These are phyloP conservation scores for Scotopteryx bipunctaria DNA, from an alignment of 2,888 invertebrate species.

Conservation along the genomic window DNA sequence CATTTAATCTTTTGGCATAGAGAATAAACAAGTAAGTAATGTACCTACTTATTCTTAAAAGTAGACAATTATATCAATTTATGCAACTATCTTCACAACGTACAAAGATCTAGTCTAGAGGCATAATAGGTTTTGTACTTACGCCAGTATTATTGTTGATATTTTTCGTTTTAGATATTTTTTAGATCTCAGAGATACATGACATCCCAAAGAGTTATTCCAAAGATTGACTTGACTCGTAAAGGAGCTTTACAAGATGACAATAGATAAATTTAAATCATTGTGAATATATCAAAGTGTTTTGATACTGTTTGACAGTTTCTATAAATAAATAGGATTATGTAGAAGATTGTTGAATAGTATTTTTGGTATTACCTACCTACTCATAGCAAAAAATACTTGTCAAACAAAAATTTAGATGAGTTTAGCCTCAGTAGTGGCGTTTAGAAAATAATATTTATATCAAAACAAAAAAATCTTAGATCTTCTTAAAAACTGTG, in stretches of 20 bases:
- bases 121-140: slow-evolving; percentile 31
- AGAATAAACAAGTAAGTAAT: not conserved
- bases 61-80: slow-evolving; percentile 9
- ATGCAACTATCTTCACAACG: slow-evolving; percentile 17
- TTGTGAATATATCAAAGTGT: slow-evolving; percentile 44
- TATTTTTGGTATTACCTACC: slow-evolving; percentile 14
- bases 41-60: slow-evolving; percentile 9
- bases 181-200: slow-evolving; percentile 59
- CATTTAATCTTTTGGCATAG: not conserved
- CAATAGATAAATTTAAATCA: slow-evolving; percentile 60
- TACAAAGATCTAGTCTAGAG: slow-evolving; percentile 33
- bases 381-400: slow-evolving; percentile 7
- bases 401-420: slow-evolving; percentile 1
- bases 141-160: slow-evolving; percentile 37
- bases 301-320: slow-evolving; percentile 57
- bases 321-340: slow-evolving; percentile 1
- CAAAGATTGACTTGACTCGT: slow-evolving; percentile 51
- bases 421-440: not conserved
- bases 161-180: slow-evolving; percentile 37
- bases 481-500: slow-evolving; percentile 13
- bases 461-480: not conserved
- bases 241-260: slow-evolving; percentile 69
- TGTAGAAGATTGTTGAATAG: slow-evolving; percentile 8
- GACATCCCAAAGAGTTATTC: slow-evolving; percentile 67
- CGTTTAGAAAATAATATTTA: not conserved